Conservation (phyloP, 2,113 vertebrate genomes). For the Corydoras sp. region DNA sequence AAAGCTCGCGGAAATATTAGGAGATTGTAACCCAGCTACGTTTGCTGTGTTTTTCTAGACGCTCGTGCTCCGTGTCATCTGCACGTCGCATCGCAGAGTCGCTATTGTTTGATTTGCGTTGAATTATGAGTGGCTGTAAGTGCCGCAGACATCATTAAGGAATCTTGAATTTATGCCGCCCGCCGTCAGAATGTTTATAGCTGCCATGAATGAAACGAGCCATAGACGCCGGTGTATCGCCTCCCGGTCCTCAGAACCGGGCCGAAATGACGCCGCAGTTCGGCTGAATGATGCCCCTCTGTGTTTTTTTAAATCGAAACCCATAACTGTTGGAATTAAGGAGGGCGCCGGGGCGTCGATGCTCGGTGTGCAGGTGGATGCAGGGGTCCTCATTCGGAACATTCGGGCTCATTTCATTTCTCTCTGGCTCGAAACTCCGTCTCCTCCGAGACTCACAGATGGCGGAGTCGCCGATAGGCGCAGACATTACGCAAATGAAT, state of each 20-base stretch:
- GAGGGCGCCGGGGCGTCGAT: no score
- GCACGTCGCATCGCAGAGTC: not conserved
- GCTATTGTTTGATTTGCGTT: not conserved
- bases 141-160: no score
- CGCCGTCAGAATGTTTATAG: no score
- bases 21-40: not conserved
- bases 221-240: no score
- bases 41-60: conserved; percentile 4
- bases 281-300: no score
- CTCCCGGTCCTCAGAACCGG: no score
- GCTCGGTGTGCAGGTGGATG: not conserved
- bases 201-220: no score
- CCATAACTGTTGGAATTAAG: no score
- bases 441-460: conserved; percentile 32
- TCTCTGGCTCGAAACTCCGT: conserved; percentile 5
- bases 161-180: no score
- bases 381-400: not conserved
- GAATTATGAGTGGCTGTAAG: not conserved
- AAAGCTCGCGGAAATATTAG: conserved; percentile 19
- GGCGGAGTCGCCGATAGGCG: conserved; percentile 24
- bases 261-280: no score
- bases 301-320: no score
- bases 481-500: conserved; percentile 34
- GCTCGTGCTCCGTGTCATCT: not conserved
- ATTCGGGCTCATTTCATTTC: conserved; percentile 2